These are phyloP conservation scores for Rhinatrema bivittatum DNA, from an alignment of 2,797 vertebrate genomes.

Conservation along the genomic window DNA sequence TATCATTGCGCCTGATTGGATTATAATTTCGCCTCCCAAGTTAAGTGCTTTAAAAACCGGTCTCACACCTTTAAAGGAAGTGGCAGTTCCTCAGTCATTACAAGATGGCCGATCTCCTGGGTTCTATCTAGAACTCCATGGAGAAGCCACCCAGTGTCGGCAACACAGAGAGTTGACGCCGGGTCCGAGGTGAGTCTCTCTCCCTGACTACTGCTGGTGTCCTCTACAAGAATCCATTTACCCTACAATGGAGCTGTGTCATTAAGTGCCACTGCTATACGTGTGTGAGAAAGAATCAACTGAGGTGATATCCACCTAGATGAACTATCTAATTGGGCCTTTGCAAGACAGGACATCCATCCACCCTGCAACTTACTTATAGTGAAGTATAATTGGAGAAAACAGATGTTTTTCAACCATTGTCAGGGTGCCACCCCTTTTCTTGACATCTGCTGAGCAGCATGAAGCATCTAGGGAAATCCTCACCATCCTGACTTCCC, in stretches of 20 bases:
- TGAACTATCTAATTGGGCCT: slow-evolving; percentile 19
- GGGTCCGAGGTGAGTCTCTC: slow-evolving; percentile 73
- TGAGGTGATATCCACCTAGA: background rate
- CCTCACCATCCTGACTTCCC: accelerated
- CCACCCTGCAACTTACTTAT: background rate
- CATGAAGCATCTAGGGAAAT: too few species aligned
- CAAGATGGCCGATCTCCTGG: slow-evolving; percentile 89
- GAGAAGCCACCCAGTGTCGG: slow-evolving; percentile 85
- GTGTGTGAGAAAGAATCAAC: background rate
- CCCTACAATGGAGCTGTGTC: background rate
- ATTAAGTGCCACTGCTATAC: slow-evolving; percentile 1
- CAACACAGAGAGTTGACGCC: slow-evolving; percentile 80
- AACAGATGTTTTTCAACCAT: too few species aligned
- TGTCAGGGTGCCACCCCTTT: background rate
- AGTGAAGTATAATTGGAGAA: slow-evolving; percentile 15
- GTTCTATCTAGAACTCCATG: slow-evolving; percentile 90
- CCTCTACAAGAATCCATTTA: slow-evolving; percentile 1
- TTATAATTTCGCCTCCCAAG: too few species aligned
- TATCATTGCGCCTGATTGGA: too few species aligned
- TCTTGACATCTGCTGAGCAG: background rate
- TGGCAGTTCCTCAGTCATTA: slow-evolving; percentile 33
- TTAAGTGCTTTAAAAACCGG: too few species aligned
- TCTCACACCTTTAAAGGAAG: background rate
- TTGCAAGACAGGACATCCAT: background rate
- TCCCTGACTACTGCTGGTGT: slow-evolving; percentile 2